Base-by-base conservation (phyloP, 1,140 invertebrate genomes). In the Argopecten irradians region DNA sequence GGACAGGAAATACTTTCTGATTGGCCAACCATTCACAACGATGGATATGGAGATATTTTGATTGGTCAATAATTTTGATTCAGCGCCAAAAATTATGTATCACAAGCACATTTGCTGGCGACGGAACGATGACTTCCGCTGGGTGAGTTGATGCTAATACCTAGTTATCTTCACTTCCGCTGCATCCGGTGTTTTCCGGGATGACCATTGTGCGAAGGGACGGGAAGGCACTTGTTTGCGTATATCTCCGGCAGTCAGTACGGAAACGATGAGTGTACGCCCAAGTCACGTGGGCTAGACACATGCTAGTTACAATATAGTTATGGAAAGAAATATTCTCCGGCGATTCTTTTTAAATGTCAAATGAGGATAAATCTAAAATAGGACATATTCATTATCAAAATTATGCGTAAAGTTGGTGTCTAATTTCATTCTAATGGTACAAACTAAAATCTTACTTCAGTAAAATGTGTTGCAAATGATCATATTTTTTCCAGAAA, bases 101-200 rank as follows among this genome's bases (percentile, higher is more conserved):
- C 55, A 71, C 55, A 71, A 71, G 28, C 55, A 71, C 2, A 71
- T 28, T 71, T 71, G n/a, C 8, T n/a, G 55, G 55, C 28, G 55
- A 71, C 55, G 55, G 55, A 71, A 71, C 55, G 55, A 71, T 71
- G 55, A 71, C 55, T 71, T 71, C 55, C 55, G 55, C 8, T 71
- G 55, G 55, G 28, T 71, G 55, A 71, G 55, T 71, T 28, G n/a
- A 71, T 71, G 55, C 28, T 71, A 71, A 28, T 71, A 71, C 55
- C 55, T 71, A 71, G 55, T 71, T 71, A 71, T 71, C 55, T 71
- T 71, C 16, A 71, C 22, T 71, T 71, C 55, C 55, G 55, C 55
- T 71, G 55, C 22, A 71, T 71, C 55, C 55, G 55, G 55, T 28
- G 55, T 19, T 71, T 71, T 71, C 55, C 55, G 22, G 55, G 55